These are phyloP conservation scores for Macrobrachium nipponense DNA, from an alignment of 1,140 invertebrate species.

Conservation along the genomic window DNA sequence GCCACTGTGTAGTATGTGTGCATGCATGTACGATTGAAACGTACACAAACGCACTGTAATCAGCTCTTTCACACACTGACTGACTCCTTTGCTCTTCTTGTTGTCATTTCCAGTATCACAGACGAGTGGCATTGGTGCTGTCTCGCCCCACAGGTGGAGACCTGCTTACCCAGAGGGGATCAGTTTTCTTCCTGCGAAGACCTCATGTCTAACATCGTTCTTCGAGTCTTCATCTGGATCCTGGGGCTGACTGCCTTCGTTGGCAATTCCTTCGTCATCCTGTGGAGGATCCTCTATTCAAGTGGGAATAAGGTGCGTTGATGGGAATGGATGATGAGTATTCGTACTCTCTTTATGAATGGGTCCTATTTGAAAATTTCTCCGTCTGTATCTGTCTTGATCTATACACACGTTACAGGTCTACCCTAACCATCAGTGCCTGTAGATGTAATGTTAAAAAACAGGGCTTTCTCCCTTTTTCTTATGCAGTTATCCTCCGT, in stretches of 20 bases:
- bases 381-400: background rate
- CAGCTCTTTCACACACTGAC: too few species aligned
- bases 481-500: too few species aligned
- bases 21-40: too few species aligned
- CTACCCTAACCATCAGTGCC: too few species aligned
- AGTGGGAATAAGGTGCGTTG: constrained; percentile 42
- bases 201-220: constrained; percentile 73
- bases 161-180: constrained; percentile 71
- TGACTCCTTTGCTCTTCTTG: background rate
- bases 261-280: constrained; percentile 76
- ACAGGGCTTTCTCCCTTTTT: too few species aligned
- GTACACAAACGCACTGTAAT: too few species aligned
- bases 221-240: constrained; percentile 76
- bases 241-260: constrained; percentile 76
- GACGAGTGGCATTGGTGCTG: constrained; percentile 74
- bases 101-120: constrained; percentile 66
- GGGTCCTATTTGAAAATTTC: too few species aligned
- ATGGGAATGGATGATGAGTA: background rate
- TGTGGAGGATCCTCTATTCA: constrained; percentile 70
- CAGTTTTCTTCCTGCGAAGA: constrained; percentile 75
- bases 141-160: constrained; percentile 67
- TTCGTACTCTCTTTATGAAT: background rate
- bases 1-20: too few species aligned
- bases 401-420: background rate
- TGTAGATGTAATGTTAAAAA: too few species aligned